phyloP scores from a whole-genome alignment of 2,797 vertebrate species.

The Danio jaintianensis region DNA sequence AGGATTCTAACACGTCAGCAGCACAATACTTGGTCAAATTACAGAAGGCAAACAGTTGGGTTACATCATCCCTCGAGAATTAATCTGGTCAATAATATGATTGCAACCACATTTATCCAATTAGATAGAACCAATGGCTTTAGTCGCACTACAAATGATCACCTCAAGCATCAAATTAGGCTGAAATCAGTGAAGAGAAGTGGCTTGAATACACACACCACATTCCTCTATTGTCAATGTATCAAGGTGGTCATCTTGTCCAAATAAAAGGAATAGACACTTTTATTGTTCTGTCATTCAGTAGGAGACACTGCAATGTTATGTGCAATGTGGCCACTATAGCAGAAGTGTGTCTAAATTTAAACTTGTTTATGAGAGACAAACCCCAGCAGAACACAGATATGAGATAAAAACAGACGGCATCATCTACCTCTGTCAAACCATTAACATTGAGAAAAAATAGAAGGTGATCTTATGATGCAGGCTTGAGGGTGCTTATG shows the following conservation, averaged over 20 bases:
- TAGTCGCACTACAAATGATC: neutral
- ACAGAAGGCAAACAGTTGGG: neutral
- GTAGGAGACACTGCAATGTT: too few relatives aligned
- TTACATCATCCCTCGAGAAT: neutral
- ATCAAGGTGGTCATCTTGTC: neutral
- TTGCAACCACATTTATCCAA: neutral
- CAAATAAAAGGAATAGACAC: neutral
- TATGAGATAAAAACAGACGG: slow-evolving; percentile 12
- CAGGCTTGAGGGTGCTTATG: neutral
- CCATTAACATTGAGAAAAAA: neutral
- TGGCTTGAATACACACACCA: neutral
- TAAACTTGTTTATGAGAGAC: slow-evolving; percentile 25
- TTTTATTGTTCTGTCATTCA: neutral
- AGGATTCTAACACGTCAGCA: neutral
- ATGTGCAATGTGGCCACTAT: too few relatives aligned
- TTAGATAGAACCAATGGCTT: neutral
- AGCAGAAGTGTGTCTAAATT: slow-evolving; percentile 14
- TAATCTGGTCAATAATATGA: neutral
- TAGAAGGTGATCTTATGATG: neutral
- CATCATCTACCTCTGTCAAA: neutral
- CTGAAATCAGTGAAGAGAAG: neutral
- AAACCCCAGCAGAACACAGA: neutral
- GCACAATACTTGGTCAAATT: neutral
- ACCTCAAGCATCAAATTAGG: neutral
- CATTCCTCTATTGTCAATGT: neutral